A percentile compares a stretch with the other conserved stretches of the same genome.
phyloP scores from a whole-genome alignment of 1,140 invertebrate species.

The Heliconius eleuchia region DNA sequence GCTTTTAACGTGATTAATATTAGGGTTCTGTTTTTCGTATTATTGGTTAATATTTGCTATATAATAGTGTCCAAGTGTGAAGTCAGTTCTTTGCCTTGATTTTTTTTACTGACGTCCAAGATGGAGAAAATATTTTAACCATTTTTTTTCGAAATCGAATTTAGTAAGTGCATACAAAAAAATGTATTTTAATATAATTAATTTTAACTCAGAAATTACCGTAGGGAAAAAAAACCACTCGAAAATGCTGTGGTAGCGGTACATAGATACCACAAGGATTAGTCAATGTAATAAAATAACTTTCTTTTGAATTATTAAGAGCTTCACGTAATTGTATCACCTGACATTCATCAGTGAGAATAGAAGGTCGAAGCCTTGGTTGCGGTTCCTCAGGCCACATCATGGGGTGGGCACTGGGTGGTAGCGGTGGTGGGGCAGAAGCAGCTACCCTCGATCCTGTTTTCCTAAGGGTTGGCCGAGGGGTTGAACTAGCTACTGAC shows the following conservation, averaged over 20 bases:
- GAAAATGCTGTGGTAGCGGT: no score
- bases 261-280: no score
- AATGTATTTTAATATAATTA: no score
- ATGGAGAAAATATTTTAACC: no score
- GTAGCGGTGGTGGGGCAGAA: conserved; percentile 57
- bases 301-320: neutral
- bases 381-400: conserved; percentile 63
- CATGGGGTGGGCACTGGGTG: conserved; percentile 54
- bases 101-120: no score
- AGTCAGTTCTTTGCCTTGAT: no score
- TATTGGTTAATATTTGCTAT: neutral
- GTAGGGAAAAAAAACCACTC: no score
- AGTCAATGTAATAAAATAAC: neutral
- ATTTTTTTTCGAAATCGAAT: no score
- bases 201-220: no score
- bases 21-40: neutral
- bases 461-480: conserved; percentile 24
- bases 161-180: no score
- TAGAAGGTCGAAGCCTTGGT: conserved; percentile 51
- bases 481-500: conserved; percentile 24
- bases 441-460: conserved; percentile 51
- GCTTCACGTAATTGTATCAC: conserved; percentile 32
- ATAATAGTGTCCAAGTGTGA: neutral
- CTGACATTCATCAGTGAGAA: conserved; percentile 67
- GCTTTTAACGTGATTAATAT: neutral